phyloP scores from a whole-genome alignment of 2,888 invertebrate genomes.

The Craniophora ligustri region DNA sequence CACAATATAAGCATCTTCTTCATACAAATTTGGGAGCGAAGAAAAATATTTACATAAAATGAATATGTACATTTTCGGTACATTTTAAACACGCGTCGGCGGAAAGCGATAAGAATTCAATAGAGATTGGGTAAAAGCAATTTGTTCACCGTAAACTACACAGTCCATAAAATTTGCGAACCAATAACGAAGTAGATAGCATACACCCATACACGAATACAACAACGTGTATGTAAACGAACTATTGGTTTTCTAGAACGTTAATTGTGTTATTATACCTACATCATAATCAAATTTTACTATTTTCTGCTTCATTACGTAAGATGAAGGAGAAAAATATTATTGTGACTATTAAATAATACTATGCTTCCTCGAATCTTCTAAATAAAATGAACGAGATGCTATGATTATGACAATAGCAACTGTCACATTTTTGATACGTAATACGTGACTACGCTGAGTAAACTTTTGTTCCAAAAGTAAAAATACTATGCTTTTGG shows the following conservation, averaged over 20 bases:
- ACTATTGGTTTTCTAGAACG: slow-evolving; percentile 13
- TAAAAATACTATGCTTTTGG: too few relatives aligned
- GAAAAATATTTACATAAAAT: slow-evolving; percentile 45
- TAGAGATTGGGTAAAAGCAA: slow-evolving; percentile 59
- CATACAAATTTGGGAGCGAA: slow-evolving; percentile 12
- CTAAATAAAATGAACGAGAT: too few relatives aligned
- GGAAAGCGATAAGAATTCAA: slow-evolving; percentile 75
- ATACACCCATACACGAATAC: slow-evolving; percentile 4
- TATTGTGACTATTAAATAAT: too few relatives aligned
- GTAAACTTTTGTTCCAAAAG: too few relatives aligned
- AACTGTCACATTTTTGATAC: too few relatives aligned
- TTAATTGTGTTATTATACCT: neutral
- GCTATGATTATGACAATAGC: too few relatives aligned
- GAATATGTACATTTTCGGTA: slow-evolving; percentile 43
- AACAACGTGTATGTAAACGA: slow-evolving; percentile 14
- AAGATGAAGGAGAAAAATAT: too few relatives aligned
- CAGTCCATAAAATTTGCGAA: slow-evolving; percentile 46
- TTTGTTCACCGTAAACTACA: slow-evolving; percentile 53
- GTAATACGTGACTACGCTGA: too few relatives aligned
- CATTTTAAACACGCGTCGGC: slow-evolving; percentile 47
- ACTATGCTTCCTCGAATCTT: too few relatives aligned
- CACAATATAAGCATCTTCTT: slow-evolving; percentile 14
- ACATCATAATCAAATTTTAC: too few relatives aligned
- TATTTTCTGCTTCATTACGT: too few relatives aligned
- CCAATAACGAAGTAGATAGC: slow-evolving; percentile 37